phyloP scores from a whole-genome alignment of 2,888 invertebrate genomes.

The Clunio marinus region DNA sequence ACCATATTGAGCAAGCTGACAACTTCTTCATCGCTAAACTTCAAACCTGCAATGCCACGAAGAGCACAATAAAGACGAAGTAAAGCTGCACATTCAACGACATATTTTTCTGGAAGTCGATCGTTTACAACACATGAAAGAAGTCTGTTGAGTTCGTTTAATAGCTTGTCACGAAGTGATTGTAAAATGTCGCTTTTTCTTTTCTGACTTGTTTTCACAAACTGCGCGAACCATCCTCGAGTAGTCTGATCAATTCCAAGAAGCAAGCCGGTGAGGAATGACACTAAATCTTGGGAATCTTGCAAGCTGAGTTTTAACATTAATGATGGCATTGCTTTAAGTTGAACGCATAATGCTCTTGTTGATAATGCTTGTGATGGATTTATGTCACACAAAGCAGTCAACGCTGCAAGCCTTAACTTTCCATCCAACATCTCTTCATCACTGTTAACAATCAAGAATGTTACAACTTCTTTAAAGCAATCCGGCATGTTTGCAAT shows the following conservation, averaged over 20 bases:
- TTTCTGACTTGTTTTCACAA: constrained; percentile 66
- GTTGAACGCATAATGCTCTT: constrained; percentile 81
- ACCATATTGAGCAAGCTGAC: constrained; percentile 75
- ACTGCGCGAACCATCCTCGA: constrained; percentile 89
- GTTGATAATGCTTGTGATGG: constrained; percentile 80
- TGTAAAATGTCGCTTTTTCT: constrained; percentile 58
- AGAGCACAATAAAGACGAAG: constrained; percentile 87
- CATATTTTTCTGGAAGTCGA: constrained; percentile 60
- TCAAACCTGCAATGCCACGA: constrained; percentile 86
- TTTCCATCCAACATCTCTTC: constrained; percentile 82
- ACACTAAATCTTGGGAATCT: constrained; percentile 62
- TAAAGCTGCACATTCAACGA: constrained; percentile 85
- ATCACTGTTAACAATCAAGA: constrained; percentile 82
- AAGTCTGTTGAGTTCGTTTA: constrained; percentile 47
- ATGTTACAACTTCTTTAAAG: constrained; percentile 83
- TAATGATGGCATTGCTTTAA: constrained; percentile 84
- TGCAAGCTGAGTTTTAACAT: constrained; percentile 78
- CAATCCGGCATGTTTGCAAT: constrained; percentile 93
- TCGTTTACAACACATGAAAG: constrained; percentile 60
- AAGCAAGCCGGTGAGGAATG: constrained; percentile 82
- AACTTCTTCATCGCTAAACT: constrained; percentile 92
- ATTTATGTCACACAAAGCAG: constrained; percentile 82
- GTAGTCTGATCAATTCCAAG: constrained; percentile 86
- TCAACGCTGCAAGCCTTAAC: constrained; percentile 68
- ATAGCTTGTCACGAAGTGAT: constrained; percentile 14